Base-by-base conservation (phyloP, 1,140 invertebrate genomes). In the Drosophila athabasca region DNA sequence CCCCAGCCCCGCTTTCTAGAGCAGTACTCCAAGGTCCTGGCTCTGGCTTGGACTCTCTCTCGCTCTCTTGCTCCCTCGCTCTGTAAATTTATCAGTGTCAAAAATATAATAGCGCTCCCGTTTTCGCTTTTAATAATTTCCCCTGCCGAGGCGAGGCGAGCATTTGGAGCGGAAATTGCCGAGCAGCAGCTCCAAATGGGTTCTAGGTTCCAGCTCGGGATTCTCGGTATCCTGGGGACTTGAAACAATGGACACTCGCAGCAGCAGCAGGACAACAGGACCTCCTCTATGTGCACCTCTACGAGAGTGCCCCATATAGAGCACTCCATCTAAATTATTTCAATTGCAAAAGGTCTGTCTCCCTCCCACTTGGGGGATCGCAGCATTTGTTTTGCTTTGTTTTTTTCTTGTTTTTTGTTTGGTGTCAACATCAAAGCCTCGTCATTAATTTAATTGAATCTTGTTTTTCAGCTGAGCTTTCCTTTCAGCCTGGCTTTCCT, bases 61-160 rank as follows among this genome's bases (percentile, higher is more conserved):
- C 5, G n/a, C 2, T 5, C 50, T 22, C 29, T 7, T 2, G 2
- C 35, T 8, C 35, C 5, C 35, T 39, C 3, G 64, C 35, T 48
- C 45, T 71, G 83, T 72, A 88, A 89, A 88, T 88, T 83, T 88
- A 88, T 88, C 83, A 88, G 83, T 88, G 83, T 88, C 83, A 88
- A 79, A 88, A 88, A 88, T 39, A 69, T 88, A 88, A 88, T 89
- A 89, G 83, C 79, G 70, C 82, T 58, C 84, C 75, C 72, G 79
- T 76, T 88, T 83, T 88, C 84, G 85, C 84, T 87, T 88, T 88
- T 88, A 88, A 88, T 88, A 88, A 88, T 88, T 88, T 89, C 83
- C 83, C 83, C 75, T 78, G 78, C 74, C 74, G 78, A 76, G 76
- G 62, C 17, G 58, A 79, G 72, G 62, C 17, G 58, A 79, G 72